phyloP scores from a whole-genome alignment of 2,113 vertebrate species.

The Panthera uncia region DNA sequence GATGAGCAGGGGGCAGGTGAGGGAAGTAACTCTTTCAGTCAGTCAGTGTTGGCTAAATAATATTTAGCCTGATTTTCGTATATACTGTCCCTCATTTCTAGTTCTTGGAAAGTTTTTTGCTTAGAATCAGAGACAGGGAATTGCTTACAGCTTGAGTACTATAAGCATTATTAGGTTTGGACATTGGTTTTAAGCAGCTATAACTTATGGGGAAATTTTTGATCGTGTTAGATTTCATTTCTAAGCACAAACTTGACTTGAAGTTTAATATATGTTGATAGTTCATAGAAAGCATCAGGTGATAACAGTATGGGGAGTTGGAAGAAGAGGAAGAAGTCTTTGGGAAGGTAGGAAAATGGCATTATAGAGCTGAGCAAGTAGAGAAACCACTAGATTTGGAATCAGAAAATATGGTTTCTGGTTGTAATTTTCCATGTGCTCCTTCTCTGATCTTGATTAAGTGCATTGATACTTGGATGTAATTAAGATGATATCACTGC shows the following conservation, averaged over 20 bases:
- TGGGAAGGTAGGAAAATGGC: background rate
- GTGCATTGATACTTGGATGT: background rate
- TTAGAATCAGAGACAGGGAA: background rate
- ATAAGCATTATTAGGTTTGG: background rate
- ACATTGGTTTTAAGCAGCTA: conserved; percentile 33
- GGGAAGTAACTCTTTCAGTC: background rate
- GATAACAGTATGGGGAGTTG: background rate
- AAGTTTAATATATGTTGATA: background rate
- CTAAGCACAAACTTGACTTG: background rate
- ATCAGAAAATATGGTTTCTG: background rate
- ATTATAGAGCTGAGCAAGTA: background rate
- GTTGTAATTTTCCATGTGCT: background rate
- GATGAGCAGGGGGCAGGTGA: background rate
- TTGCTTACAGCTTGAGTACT: background rate
- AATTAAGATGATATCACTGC: background rate
- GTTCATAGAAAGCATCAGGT: background rate
- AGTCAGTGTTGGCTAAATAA: background rate
- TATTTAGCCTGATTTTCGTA: background rate
- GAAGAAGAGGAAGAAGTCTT: background rate
- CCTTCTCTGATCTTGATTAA: background rate
- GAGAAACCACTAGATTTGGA: background rate
- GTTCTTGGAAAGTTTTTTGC: background rate
- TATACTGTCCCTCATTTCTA: background rate
- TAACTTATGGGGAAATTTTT: conserved; percentile 5
- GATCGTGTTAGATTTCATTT: background rate